These are phyloP conservation scores for Microplitis manilae DNA, from an alignment of 2,888 invertebrate species.

Conservation along the genomic window DNA sequence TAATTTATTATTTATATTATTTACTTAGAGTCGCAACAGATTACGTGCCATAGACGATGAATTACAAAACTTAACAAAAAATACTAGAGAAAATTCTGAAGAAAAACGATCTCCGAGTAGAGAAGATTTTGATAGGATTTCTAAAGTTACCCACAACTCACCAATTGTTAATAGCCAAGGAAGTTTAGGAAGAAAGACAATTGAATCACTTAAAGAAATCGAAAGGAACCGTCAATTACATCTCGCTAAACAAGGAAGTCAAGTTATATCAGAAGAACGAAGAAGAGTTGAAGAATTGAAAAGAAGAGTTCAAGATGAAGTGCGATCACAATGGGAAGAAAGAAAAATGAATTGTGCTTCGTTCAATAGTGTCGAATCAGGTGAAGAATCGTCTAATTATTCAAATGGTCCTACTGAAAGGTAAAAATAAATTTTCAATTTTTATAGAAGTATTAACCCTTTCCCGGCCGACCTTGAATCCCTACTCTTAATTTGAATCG, in stretches of 20 bases:
- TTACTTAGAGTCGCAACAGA: slow-evolving; percentile 75
- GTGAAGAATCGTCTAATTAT: slow-evolving; percentile 76
- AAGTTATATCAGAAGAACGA: slow-evolving; percentile 92
- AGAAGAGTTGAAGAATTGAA: slow-evolving; percentile 90
- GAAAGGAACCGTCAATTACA: slow-evolving; percentile 89
- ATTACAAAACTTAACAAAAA: slow-evolving; percentile 71
- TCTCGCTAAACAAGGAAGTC: slow-evolving; percentile 94
- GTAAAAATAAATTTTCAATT: slow-evolving; percentile 51
- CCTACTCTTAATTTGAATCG: too few species aligned
- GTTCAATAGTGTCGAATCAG: slow-evolving; percentile 76
- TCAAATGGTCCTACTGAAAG: slow-evolving; percentile 76
- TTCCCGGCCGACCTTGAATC: too few species aligned
- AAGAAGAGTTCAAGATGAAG: slow-evolving; percentile 89
- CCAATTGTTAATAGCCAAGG: slow-evolving; percentile 79
- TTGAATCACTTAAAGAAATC: slow-evolving; percentile 91
- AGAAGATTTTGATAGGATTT: slow-evolving; percentile 89
- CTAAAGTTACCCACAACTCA: slow-evolving; percentile 88
- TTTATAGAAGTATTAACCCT: background rate
- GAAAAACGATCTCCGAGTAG: slow-evolving; percentile 79
- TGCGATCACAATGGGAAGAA: slow-evolving; percentile 89
- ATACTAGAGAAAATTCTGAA: slow-evolving; percentile 60
- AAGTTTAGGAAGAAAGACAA: slow-evolving; percentile 82
- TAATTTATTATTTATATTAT: slow-evolving; percentile 32
- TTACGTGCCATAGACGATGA: slow-evolving; percentile 80
- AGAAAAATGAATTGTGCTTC: slow-evolving; percentile 78